Base-by-base conservation (phyloP, 2,113 vertebrate genomes). In the Illadopsis cleaveri region DNA sequence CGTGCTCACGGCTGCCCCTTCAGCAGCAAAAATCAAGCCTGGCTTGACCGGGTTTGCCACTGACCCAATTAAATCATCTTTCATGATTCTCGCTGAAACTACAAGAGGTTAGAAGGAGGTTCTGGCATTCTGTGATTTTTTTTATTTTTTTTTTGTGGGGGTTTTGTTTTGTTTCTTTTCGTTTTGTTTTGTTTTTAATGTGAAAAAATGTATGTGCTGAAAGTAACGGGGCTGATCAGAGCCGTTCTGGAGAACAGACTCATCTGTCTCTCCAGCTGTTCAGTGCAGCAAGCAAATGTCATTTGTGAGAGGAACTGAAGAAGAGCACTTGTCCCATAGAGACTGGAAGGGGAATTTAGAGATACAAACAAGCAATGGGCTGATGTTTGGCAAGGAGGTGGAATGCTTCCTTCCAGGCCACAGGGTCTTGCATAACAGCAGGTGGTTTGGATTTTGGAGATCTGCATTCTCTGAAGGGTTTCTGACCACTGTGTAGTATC, bases 221-320 rank as follows among this genome's bases (percentile, higher is more conserved):
- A 31, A 35, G 33, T 23, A 16, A 15, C 0, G 0, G 13, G 51
- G 62, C 18, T 65, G 12, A 50, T 5, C 0, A 0, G 50, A 38
- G 28, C 15, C 0, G 0, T 28, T 75, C 61, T 23, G 57, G 12
- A 16, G 61, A 80, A 56, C 28, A 56, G 15, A 19, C 15, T 9
- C 42, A 10, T 45, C 56, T 51, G 64, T 7, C 54, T 28, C 48
- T 6, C 8, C 44, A 50, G 42, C 6, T 48, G 91, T 51, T 57
- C 7, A 19, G 22, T 12, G 2, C 51, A 44, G 25, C 1, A 0
- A 78, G 51, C 4, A 10, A 40, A 31, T 62, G 30, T 42, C 5
- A 19, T 25, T 84, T 12, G 13, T 45, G 38, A 75, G 42, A 50
- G 51, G 33, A 82, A 45, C 3, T 15, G 13, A 40, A 37, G 81